These are phyloP conservation scores for Aeoliscus strigatus DNA, from an alignment of 2,797 vertebrate species.

Conservation along the genomic window DNA sequence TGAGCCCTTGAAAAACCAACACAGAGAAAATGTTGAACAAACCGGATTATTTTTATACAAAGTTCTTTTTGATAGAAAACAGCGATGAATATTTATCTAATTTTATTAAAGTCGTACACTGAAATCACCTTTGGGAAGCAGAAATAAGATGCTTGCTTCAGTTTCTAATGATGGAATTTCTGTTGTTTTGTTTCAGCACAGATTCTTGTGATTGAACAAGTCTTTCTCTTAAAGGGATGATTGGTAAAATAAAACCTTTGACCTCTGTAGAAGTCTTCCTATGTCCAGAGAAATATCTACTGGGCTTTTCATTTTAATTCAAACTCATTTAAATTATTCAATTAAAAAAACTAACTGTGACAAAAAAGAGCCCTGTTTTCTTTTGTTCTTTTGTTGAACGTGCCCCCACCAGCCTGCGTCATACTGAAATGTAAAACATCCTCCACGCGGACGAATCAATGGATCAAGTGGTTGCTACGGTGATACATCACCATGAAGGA, in stretches of 20 bases:
- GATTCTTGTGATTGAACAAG: conserved; percentile 50
- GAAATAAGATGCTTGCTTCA: conserved; percentile 45
- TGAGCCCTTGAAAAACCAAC: conserved; percentile 47
- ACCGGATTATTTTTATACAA: conserved; percentile 74
- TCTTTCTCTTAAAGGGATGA: conserved; percentile 79
- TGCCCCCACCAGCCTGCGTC: not conserved
- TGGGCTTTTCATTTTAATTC: conserved; percentile 71
- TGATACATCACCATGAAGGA: conserved; percentile 28
- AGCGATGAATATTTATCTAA: conserved; percentile 55
- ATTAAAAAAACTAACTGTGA: conserved; percentile 66
- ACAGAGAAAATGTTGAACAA: conserved; percentile 34
- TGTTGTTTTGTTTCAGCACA: conserved; percentile 57
- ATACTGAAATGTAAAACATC: conserved; percentile 10
- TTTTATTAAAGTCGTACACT: conserved; percentile 53
- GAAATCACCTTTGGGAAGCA: conserved; percentile 42
- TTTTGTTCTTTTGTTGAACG: conserved; percentile 33
- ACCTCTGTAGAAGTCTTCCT: conserved; percentile 84
- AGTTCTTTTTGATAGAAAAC: conserved; percentile 69
- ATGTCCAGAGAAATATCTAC: conserved; percentile 67
- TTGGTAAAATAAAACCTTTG: conserved; percentile 70
- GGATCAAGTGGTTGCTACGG: conserved; percentile 15
- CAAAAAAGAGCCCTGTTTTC: conserved; percentile 28
- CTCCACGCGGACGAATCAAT: conserved; percentile 26
- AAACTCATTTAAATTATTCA: conserved; percentile 78
- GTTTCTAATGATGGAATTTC: conserved; percentile 51